phyloP scores from a whole-genome alignment of 2,797 vertebrate species.

The Smutsia temminckii region DNA sequence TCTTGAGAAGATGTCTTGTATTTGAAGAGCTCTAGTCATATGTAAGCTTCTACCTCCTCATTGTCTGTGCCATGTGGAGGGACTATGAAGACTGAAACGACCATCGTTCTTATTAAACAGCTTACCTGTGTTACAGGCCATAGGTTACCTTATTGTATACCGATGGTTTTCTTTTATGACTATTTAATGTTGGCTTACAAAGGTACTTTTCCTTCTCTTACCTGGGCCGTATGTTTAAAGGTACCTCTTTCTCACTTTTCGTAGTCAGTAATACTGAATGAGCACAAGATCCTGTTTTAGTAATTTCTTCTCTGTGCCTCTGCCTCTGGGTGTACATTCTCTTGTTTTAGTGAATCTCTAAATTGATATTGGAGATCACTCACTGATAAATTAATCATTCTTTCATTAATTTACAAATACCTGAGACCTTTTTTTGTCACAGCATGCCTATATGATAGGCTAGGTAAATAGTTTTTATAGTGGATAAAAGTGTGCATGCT shows the following conservation, averaged over 20 bases:
- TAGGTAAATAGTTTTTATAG: neutral
- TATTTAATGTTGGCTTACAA: neutral
- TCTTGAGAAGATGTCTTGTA: neutral
- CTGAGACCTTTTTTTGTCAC: neutral
- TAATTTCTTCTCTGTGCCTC: neutral
- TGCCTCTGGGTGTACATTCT: neutral
- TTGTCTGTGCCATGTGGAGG: neutral
- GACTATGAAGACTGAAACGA: neutral
- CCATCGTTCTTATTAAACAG: neutral
- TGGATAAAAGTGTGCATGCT: neutral
- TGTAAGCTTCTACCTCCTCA: neutral
- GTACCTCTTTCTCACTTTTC: neutral
- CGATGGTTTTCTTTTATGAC: neutral
- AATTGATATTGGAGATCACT: neutral
- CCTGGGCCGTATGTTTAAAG: neutral
- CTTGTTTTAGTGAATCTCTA: neutral
- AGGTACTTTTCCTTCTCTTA: neutral
- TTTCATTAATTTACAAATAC: neutral
- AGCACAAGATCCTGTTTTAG: neutral
- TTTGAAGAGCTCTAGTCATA: neutral
- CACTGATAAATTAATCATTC: slow-evolving; percentile 24
- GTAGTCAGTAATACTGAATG: neutral
- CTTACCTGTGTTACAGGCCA: neutral
- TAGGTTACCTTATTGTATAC: neutral
- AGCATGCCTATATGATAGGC: neutral